Conservation (phyloP, 1,140 invertebrate genomes). For the Neuroterus valhalla region DNA sequence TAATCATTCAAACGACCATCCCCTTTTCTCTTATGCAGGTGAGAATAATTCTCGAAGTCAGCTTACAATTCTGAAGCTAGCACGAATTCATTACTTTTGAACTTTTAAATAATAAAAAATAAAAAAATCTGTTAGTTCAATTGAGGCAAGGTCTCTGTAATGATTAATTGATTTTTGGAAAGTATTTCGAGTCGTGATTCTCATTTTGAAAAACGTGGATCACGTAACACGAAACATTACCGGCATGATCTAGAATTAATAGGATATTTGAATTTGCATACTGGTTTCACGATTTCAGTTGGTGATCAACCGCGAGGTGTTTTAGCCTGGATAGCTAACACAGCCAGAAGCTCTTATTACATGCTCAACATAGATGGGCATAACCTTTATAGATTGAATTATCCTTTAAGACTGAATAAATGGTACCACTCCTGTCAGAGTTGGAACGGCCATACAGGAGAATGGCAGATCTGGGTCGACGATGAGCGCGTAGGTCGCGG, state of each 20-base stretch:
- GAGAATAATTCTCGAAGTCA: constrained; percentile 59
- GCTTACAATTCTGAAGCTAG: background rate
- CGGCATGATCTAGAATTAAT: constrained; percentile 19
- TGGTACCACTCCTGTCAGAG: constrained; percentile 91
- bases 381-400: constrained; percentile 87
- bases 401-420: constrained; percentile 84
- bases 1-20: constrained; percentile 87
- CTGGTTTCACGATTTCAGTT: constrained; percentile 72
- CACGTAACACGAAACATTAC: background rate
- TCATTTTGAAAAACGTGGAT: background rate
- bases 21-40: constrained; percentile 88
- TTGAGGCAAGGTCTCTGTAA: background rate
- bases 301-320: constrained; percentile 83
- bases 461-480: constrained; percentile 92
- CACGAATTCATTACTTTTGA: too few relatives aligned
- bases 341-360: constrained; percentile 85
- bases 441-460: constrained; percentile 89
- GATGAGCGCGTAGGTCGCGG: constrained; percentile 87
- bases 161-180: too few relatives aligned
- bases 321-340: constrained; percentile 86
- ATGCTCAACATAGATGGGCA: constrained; percentile 86
- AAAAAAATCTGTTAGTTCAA: too few relatives aligned
- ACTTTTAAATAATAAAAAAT: too few relatives aligned
- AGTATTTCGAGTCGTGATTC: background rate
- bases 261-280: constrained; percentile 26